phyloP scores from a whole-genome alignment of 2,888 invertebrate genomes.

The Plebejus anna region DNA sequence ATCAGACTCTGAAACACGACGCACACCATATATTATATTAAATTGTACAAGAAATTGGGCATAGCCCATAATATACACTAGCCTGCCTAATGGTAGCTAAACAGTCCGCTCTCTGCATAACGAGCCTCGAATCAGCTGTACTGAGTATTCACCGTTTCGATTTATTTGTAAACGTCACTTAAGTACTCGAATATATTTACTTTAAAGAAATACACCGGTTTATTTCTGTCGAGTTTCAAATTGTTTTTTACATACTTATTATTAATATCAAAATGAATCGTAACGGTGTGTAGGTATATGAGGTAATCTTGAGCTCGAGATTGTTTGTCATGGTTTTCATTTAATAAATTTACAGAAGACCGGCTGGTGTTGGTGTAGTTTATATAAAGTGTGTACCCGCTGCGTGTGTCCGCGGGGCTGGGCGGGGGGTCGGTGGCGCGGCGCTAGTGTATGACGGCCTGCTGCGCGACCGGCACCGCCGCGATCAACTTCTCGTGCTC shows the following conservation, averaged over 20 bases:
- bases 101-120: no score
- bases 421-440: constrained; percentile 11
- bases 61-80: no score
- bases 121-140: background rate
- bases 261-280: no score
- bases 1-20: constrained; percentile 76
- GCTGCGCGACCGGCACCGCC: constrained; percentile 56
- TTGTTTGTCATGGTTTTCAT: background rate
- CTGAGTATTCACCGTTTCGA: background rate
- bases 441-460: constrained; percentile 62
- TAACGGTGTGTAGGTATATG: no score
- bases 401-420: constrained; percentile 3
- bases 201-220: no score
- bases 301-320: background rate
- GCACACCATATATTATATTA: background rate
- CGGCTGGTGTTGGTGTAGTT: background rate
- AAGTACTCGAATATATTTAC: no score
- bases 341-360: background rate
- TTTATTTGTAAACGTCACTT: no score
- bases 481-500: constrained; percentile 91
- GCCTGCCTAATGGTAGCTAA: no score
- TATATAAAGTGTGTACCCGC: background rate
- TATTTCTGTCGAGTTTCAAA: background rate
- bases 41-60: no score
- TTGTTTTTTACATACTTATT: background rate